Evolutionary conservation across 2,113 vertebrate species (phyloP).

Genomic region (Heteronetta atricapilla): DNA sequence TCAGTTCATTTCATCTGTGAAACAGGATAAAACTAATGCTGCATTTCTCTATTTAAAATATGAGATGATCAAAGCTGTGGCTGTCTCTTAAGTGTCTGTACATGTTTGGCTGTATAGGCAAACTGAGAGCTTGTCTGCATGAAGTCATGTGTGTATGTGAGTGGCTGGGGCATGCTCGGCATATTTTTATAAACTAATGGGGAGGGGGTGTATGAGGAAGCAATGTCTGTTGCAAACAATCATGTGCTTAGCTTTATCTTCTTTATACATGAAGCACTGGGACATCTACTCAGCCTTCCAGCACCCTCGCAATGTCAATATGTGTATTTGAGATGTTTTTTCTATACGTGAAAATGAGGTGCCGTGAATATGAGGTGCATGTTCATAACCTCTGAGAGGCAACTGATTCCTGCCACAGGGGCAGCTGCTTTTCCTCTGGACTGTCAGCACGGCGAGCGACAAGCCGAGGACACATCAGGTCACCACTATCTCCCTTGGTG

Average conservation of each 20-base stretch:
- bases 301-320: neutral
- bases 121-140: neutral
- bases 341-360: neutral
- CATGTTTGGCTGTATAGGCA: neutral
- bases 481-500: neutral
- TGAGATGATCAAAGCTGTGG: neutral
- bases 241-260: neutral
- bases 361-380: accelerated
- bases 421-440: neutral
- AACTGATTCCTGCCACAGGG: neutral
- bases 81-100: neutral
- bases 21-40: neutral
- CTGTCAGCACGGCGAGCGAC: neutral
- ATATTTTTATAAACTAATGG: neutral
- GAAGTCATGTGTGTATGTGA: neutral
- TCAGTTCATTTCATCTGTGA: neutral
- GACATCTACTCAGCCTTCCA: neutral
- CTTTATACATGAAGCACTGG: neutral
- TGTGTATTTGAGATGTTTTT: neutral
- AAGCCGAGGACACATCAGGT: neutral
- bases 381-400: neutral
- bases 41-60: neutral
- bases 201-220: neutral
- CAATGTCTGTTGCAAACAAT: neutral
- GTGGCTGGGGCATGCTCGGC: accelerated